These are phyloP conservation scores for Chloroclystis v-ata DNA, from an alignment of 2,888 invertebrate genomes.

Conservation along the genomic window DNA sequence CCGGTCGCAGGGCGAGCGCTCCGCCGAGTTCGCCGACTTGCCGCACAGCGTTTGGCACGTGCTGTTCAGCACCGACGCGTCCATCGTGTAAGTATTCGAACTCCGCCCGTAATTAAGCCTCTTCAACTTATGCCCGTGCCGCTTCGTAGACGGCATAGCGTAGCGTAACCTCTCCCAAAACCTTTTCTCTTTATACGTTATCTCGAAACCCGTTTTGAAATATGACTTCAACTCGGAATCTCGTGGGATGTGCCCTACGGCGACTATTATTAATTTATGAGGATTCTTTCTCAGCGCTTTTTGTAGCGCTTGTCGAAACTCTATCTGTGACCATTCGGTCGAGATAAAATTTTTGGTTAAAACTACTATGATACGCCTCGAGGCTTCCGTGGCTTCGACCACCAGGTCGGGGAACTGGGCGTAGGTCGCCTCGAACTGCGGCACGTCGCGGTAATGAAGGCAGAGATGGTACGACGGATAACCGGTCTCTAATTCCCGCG, in stretches of 20 bases:
- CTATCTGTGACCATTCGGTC: conserved; percentile 95
- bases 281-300: conserved; percentile 90
- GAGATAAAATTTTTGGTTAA: conserved; percentile 92
- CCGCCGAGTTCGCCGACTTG: conserved; percentile 73
- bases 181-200: conserved; percentile 93
- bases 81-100: conserved; percentile 91
- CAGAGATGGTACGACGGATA: conserved; percentile 89
- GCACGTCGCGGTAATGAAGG: conserved; percentile 91
- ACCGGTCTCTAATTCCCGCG: conserved; percentile 90
- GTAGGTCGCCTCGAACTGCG: conserved; percentile 82
- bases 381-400: conserved; percentile 91
- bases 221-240: conserved; percentile 93
- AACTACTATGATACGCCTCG: conserved; percentile 90
- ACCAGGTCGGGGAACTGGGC: conserved; percentile 86
- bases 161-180: conserved; percentile 97
- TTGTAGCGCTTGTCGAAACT: conserved; percentile 93
- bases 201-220: conserved; percentile 90
- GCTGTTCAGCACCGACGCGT: conserved; percentile 80
- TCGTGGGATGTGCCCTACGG: conserved; percentile 86
- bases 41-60: conserved; percentile 80
- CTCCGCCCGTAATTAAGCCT: conserved; percentile 85
- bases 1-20: conserved; percentile 81
- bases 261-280: conserved; percentile 91
- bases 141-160: conserved; percentile 90
- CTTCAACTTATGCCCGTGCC: conserved; percentile 75